A percentile compares a stretch with the other conserved stretches of the same genome.
Evolutionary conservation across 2,888 invertebrate species (phyloP).

Genomic region (Theretra japonica): DNA sequence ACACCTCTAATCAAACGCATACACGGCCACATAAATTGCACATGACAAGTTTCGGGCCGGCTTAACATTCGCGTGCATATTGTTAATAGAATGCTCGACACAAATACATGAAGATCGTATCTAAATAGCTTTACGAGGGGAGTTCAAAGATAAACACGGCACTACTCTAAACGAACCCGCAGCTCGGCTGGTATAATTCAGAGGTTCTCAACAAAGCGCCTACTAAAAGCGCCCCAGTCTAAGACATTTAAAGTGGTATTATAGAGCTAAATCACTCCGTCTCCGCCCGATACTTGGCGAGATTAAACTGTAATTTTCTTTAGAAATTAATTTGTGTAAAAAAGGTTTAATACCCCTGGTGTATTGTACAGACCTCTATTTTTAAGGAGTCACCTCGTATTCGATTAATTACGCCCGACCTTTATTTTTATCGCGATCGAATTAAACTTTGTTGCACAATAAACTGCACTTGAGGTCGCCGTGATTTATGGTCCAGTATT

Average conservation of each 20-base stretch:
- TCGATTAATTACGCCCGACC: slow-evolving; percentile 52
- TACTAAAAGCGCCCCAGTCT: slow-evolving; percentile 7
- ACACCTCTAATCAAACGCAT: slow-evolving; percentile 13
- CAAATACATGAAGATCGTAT: slow-evolving; percentile 60
- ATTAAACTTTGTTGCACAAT: slow-evolving; percentile 55
- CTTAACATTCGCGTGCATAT: slow-evolving; percentile 51
- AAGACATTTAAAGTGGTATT: slow-evolving; percentile 9
- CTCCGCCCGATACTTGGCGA: no score
- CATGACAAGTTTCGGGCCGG: slow-evolving; percentile 20
- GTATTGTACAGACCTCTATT: slow-evolving; percentile 52
- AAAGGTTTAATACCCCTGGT: slow-evolving; percentile 5
- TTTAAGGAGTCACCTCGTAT: slow-evolving; percentile 34
- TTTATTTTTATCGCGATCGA: slow-evolving; percentile 54
- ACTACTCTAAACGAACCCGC: slow-evolving; percentile 31
- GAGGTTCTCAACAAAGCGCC: slow-evolving; percentile 19
- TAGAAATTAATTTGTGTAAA: slow-evolving; percentile 1
- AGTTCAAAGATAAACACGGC: slow-evolving; percentile 57
- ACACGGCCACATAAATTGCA: slow-evolving; percentile 24
- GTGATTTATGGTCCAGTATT: slow-evolving; percentile 42
- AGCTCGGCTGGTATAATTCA: slow-evolving; percentile 29
- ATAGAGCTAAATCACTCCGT: not conserved
- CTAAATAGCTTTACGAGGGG: slow-evolving; percentile 64
- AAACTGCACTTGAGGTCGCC: slow-evolving; percentile 53
- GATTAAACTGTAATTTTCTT: not conserved
- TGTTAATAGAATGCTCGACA: slow-evolving; percentile 55